Evolutionary conservation across 2,888 invertebrate species (phyloP).

Genomic region (Ochlodes sylvanus): DNA sequence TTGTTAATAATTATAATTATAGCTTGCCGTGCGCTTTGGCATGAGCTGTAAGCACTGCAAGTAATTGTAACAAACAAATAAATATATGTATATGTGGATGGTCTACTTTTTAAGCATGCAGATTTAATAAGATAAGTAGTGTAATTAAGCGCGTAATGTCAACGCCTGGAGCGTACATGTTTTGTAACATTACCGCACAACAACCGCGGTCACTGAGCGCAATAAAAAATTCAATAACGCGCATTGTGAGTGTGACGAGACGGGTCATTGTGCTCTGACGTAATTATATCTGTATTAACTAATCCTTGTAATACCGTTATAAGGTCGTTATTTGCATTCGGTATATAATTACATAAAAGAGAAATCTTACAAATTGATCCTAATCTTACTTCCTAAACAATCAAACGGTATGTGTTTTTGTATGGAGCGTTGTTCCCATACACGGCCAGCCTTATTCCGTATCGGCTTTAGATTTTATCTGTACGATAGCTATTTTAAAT

Average conservation of each 20-base stretch:
- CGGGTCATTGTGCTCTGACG: constrained; percentile 25
- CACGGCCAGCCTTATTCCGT: constrained; percentile 25
- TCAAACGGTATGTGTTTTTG: constrained; percentile 36
- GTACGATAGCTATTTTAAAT: constrained; percentile 11
- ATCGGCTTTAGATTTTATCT: constrained; percentile 9
- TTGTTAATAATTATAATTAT: too few relatives aligned
- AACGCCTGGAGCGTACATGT: constrained; percentile 20
- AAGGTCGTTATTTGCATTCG: constrained; percentile 36
- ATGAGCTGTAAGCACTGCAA: too few relatives aligned
- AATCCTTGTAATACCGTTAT: constrained; percentile 27
- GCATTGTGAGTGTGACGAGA: constrained; percentile 17
- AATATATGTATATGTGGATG: not conserved
- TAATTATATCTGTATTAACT: constrained; percentile 21
- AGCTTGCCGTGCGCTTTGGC: too few relatives aligned
- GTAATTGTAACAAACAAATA: too few relatives aligned
- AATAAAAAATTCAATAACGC: constrained; percentile 29
- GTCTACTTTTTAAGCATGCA: constrained; percentile 7
- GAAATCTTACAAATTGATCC: constrained; percentile 35
- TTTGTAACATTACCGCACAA: constrained; percentile 15
- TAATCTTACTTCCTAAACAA: constrained; percentile 37
- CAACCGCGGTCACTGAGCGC: constrained; percentile 13
- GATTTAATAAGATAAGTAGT: constrained; percentile 27
- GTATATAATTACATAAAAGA: constrained; percentile 33
- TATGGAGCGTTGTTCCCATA: constrained; percentile 36
- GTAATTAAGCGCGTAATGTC: constrained; percentile 25